These are phyloP conservation scores for Euspilapteryx auroguttella DNA, from an alignment of 2,888 invertebrate genomes.

Conservation along the genomic window DNA sequence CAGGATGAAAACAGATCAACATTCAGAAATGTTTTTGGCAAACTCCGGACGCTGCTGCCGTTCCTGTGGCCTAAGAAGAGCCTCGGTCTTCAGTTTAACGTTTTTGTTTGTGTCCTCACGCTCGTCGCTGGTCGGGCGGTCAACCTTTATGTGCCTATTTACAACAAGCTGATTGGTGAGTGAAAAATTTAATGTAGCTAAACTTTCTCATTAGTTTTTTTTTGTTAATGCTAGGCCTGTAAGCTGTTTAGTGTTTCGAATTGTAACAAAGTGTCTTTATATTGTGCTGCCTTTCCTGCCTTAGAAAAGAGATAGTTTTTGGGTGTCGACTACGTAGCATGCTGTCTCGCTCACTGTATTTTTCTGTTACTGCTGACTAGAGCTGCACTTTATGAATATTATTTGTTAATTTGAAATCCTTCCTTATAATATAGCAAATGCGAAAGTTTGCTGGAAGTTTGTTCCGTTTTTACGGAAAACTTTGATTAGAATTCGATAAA, in stretches of 20 bases:
- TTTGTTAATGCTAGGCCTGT: neutral
- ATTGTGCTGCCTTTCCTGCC: too few species aligned
- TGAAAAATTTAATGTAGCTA: slow-evolving; percentile 5
- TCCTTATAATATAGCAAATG: too few species aligned
- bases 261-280: too few species aligned
- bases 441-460: too few species aligned
- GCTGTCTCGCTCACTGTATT: too few species aligned
- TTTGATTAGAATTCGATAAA: too few species aligned
- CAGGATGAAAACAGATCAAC: slow-evolving; percentile 70
- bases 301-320: too few species aligned
- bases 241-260: neutral
- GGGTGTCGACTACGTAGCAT: too few species aligned
- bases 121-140: slow-evolving; percentile 80
- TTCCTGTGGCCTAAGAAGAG: slow-evolving; percentile 94
- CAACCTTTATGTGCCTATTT: slow-evolving; percentile 92
- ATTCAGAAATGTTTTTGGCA: slow-evolving; percentile 77
- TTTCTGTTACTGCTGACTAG: too few species aligned
- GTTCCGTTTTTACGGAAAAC: too few species aligned
- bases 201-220: neutral
- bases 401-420: too few species aligned
- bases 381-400: too few species aligned
- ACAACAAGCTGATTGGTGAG: slow-evolving; percentile 88
- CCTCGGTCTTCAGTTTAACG: slow-evolving; percentile 73
- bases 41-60: slow-evolving; percentile 78
- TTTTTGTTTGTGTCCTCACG: slow-evolving; percentile 77